Conservation (phyloP, 2,888 invertebrate genomes). For the Stenichneumon culpator region DNA sequence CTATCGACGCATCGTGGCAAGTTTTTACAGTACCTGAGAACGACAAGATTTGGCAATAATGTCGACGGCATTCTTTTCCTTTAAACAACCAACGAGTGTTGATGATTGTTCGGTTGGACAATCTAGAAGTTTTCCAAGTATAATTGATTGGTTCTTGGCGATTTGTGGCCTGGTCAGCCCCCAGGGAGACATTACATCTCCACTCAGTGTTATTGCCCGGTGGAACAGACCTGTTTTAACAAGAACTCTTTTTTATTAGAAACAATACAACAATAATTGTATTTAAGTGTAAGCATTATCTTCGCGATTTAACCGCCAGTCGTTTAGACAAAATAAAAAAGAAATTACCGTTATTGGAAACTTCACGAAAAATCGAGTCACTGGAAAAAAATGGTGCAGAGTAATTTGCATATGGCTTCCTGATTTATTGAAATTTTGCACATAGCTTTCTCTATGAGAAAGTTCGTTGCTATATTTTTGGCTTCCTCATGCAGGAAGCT, state of each 20-base stretch:
- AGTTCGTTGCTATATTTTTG: too few species aligned
- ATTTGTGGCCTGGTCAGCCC: constrained; percentile 88
- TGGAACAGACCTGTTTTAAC: constrained; percentile 88
- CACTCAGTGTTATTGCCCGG: constrained; percentile 91
- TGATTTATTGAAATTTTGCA: too few species aligned
- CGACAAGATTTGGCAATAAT: background rate
- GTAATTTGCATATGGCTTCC: too few species aligned
- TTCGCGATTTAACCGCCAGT: background rate
- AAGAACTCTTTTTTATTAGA: background rate
- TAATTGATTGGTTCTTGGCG: constrained; percentile 85
- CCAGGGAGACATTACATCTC: constrained; percentile 90
- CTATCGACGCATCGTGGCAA: background rate
- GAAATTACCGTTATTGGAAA: too few species aligned
- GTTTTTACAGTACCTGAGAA: background rate
- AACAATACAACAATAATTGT: background rate
- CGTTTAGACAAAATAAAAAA: too few species aligned
- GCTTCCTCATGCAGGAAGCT: too few species aligned
- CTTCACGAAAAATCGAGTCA: too few species aligned
- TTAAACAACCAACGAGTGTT: background rate
- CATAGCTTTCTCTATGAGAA: too few species aligned
- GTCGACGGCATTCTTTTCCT: background rate
- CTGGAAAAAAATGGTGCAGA: too few species aligned
- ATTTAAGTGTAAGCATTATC: background rate
- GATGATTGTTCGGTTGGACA: constrained; percentile 4
- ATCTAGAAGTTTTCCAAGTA: constrained; percentile 84